Conservation (phyloP, 2,797 vertebrate genomes). For the Fistularia tabacaria region DNA sequence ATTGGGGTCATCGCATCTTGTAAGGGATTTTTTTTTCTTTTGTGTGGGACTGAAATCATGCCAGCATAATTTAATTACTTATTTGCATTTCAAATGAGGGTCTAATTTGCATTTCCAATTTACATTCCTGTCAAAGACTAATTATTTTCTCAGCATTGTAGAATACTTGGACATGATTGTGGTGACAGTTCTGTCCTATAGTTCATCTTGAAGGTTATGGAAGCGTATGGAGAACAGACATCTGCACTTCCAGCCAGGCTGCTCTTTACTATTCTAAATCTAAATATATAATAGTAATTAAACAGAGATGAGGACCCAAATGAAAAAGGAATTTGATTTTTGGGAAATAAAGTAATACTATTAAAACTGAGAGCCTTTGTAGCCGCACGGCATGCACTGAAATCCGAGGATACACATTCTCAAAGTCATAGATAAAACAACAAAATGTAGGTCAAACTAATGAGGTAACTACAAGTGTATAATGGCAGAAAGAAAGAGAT, state of each 20-base stretch:
- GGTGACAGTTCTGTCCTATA: slow-evolving; percentile 34
- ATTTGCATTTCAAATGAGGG: slow-evolving; percentile 76
- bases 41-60: slow-evolving; percentile 56
- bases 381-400: too few species aligned
- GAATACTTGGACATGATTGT: slow-evolving; percentile 44
- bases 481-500: too few species aligned
- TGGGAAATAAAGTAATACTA: background rate
- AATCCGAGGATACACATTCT: too few species aligned
- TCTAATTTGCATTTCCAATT: slow-evolving; percentile 74
- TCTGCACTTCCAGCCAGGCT: background rate
- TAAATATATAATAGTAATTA: background rate
- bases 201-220: slow-evolving; percentile 39
- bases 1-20: slow-evolving; percentile 67
- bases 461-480: too few species aligned
- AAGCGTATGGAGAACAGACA: slow-evolving; percentile 15
- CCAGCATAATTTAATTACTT: slow-evolving; percentile 70
- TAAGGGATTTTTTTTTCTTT: slow-evolving; percentile 41
- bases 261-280: background rate
- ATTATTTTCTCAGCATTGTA: slow-evolving; percentile 68
- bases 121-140: slow-evolving; percentile 57
- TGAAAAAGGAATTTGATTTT: background rate
- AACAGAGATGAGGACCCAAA: too few species aligned
- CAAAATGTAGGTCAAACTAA: too few species aligned
- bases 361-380: background rate
- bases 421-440: too few species aligned